These are phyloP conservation scores for Portevinia maculata DNA, from an alignment of 2,888 invertebrate genomes.

Conservation along the genomic window DNA sequence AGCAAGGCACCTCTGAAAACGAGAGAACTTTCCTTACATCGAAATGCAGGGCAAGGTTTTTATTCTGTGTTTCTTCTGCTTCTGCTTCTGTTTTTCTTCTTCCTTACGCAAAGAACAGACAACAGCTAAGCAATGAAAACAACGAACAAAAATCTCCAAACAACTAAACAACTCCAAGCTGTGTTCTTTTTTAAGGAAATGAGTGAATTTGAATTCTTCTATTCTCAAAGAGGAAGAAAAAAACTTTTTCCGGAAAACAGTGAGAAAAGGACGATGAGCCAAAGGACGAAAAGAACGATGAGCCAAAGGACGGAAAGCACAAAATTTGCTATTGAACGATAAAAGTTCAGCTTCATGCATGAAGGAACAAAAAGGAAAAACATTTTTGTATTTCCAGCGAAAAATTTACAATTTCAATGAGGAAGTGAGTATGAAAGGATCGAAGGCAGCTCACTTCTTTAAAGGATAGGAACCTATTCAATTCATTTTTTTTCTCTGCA, in stretches of 20 bases:
- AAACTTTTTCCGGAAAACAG: slow-evolving; percentile 12
- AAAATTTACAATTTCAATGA: slow-evolving; percentile 59
- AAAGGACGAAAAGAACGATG: slow-evolving; percentile 3
- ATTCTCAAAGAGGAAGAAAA: slow-evolving; percentile 16
- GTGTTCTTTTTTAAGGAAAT: slow-evolving; percentile 67
- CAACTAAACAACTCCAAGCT: slow-evolving; percentile 68
- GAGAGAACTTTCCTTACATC: slow-evolving; percentile 33
- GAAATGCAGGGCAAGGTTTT: slow-evolving; percentile 50
- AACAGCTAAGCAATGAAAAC: not conserved
- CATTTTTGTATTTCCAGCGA: slow-evolving; percentile 55
- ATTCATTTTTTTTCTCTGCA: not conserved
- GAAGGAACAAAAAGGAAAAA: slow-evolving; percentile 51
- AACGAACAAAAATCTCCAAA: slow-evolving; percentile 34
- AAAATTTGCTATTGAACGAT: slow-evolving; percentile 63
- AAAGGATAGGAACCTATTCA: not conserved
- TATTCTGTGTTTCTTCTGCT: slow-evolving; percentile 31
- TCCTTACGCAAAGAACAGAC: not conserved
- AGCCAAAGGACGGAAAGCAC: slow-evolving; percentile 9
- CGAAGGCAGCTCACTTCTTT: slow-evolving; percentile 21
- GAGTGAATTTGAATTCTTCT: slow-evolving; percentile 68
- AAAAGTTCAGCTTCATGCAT: slow-evolving; percentile 69
- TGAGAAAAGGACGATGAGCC: slow-evolving; percentile 15
- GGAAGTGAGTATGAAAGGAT: slow-evolving; percentile 60
- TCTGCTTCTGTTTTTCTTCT: slow-evolving; percentile 4
- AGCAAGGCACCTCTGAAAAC: slow-evolving; percentile 31